Percentiles rank a stretch among this genome's conserved stretches.
Evolutionary conservation across 2,113 vertebrate species (phyloP).

Genomic region (Xyrauchen texanus): DNA sequence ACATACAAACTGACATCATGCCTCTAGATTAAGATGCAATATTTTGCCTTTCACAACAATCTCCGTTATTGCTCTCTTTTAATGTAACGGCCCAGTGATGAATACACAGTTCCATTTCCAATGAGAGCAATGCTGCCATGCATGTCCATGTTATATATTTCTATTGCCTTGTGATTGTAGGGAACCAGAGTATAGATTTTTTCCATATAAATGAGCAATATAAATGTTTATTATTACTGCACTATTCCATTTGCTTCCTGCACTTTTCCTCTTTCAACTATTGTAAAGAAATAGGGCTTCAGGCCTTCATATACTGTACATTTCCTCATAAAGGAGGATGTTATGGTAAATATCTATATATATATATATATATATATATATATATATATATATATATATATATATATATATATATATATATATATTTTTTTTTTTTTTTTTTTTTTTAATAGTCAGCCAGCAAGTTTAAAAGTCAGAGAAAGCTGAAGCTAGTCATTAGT

Average conservation of each 20-base stretch:
- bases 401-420: no score
- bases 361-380: constrained; percentile 16
- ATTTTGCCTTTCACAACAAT: constrained; percentile 14
- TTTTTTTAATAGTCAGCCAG: no score
- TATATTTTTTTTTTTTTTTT: no score
- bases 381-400: no score
- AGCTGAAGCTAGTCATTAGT: constrained; percentile 11
- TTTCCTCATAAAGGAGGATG: constrained; percentile 13
- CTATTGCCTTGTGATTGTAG: constrained; percentile 25
- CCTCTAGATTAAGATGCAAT: constrained; percentile 31
- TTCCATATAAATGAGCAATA: constrained; percentile 48
- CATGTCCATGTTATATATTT: constrained; percentile 36
- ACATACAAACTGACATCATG: constrained; percentile 15
- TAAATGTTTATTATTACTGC: constrained; percentile 54
- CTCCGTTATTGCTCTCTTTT: constrained; percentile 8
- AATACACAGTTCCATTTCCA: constrained; percentile 32
- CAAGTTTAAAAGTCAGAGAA: not conserved
- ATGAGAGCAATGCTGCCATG: constrained; percentile 17
- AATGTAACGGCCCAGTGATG: constrained; percentile 21
- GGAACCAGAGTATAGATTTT: constrained; percentile 44
- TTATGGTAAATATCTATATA: constrained; percentile 22
- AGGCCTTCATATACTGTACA: not conserved
- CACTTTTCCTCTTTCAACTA: constrained; percentile 38
- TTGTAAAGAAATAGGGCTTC: constrained; percentile 6
- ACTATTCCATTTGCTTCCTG: constrained; percentile 26